phyloP scores from a whole-genome alignment of 1,140 invertebrate species.

The Drosophila tropicalis region DNA sequence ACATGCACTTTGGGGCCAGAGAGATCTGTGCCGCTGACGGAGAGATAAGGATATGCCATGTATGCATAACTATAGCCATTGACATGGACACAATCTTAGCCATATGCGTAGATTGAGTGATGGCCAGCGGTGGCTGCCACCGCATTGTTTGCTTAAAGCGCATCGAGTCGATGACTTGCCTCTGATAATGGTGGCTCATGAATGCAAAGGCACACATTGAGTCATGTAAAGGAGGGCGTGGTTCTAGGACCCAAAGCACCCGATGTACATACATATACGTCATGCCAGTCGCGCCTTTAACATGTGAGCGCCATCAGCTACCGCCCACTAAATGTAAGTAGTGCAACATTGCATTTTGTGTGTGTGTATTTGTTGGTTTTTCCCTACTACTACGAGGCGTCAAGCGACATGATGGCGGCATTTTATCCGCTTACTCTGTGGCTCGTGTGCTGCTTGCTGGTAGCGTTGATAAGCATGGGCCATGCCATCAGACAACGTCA shows the following conservation, averaged over 20 bases:
- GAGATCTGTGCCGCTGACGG: slow-evolving; percentile 2
- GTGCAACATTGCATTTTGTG: slow-evolving; percentile 61
- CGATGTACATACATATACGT: slow-evolving; percentile 16
- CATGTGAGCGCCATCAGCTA: slow-evolving; percentile 39
- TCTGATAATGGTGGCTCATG: slow-evolving; percentile 73
- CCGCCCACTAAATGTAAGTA: slow-evolving; percentile 64
- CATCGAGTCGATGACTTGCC: slow-evolving; percentile 64
- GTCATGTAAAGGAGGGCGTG: slow-evolving; percentile 70
- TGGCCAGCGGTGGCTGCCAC: slow-evolving; percentile 62
- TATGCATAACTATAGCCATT: slow-evolving; percentile 17
- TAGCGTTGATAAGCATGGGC: slow-evolving; percentile 58
- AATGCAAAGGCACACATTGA: slow-evolving; percentile 67
- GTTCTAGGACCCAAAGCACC: background rate
- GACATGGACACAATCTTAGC: slow-evolving; percentile 30
- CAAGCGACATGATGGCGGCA: slow-evolving; percentile 53
- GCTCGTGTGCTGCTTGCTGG: slow-evolving; percentile 23
- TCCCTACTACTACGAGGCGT: slow-evolving; percentile 51
- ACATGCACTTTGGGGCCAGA: slow-evolving; percentile 2
- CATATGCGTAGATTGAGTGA: slow-evolving; percentile 24
- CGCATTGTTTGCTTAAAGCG: slow-evolving; percentile 77
- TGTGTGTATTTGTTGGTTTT: slow-evolving; percentile 17
- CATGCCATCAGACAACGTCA: slow-evolving; percentile 19
- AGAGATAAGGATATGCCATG: slow-evolving; percentile 2
- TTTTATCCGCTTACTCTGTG: slow-evolving; percentile 18
- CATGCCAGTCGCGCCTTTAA: slow-evolving; percentile 46